Percentiles rank a stretch among this genome's conserved stretches.
These are phyloP conservation scores for Stegophylla sp. DNA, from an alignment of 2,888 invertebrate genomes.

Conservation along the genomic window DNA sequence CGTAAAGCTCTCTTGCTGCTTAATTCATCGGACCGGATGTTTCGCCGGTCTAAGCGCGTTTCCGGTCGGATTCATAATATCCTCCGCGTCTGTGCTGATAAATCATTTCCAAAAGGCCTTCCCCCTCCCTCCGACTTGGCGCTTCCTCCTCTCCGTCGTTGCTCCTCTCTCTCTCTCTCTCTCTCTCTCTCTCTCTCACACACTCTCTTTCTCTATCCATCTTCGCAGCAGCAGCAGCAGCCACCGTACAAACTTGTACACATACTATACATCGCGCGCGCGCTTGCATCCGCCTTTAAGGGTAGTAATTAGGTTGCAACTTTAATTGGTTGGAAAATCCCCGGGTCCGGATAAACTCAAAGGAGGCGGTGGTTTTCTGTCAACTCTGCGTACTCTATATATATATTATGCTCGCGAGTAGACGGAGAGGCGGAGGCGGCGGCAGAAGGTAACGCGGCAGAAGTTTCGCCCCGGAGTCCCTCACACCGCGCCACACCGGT, in stretches of 20 bases:
- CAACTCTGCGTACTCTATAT: constrained; percentile 48
- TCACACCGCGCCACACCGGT: neutral
- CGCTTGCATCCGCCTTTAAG: constrained; percentile 22
- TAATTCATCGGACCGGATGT: constrained; percentile 52
- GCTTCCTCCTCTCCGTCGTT: too few species aligned
- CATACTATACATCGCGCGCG: neutral
- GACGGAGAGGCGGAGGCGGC: neutral
- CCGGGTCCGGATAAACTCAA: constrained; percentile 51
- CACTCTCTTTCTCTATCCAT: neutral
- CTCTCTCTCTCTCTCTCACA: neutral
- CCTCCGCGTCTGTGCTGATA: constrained; percentile 37
- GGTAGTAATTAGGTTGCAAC: constrained; percentile 52
- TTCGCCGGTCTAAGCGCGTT: constrained; percentile 48
- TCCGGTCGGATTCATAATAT: constrained; percentile 50
- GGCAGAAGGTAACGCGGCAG: constrained; percentile 13
- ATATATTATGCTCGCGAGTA: too few species aligned
- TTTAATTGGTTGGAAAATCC: constrained; percentile 58
- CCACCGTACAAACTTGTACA: constrained; percentile 25
- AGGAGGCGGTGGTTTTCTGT: constrained; percentile 54
- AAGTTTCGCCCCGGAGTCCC: constrained; percentile 43
- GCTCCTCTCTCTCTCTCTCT: neutral
- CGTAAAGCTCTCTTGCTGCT: constrained; percentile 19
- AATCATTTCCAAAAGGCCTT: constrained; percentile 34
- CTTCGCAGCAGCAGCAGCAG: neutral
- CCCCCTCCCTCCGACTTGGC: too few species aligned